phyloP scores from a whole-genome alignment of 1,140 invertebrate genomes.

The Ceratitis capitata region DNA sequence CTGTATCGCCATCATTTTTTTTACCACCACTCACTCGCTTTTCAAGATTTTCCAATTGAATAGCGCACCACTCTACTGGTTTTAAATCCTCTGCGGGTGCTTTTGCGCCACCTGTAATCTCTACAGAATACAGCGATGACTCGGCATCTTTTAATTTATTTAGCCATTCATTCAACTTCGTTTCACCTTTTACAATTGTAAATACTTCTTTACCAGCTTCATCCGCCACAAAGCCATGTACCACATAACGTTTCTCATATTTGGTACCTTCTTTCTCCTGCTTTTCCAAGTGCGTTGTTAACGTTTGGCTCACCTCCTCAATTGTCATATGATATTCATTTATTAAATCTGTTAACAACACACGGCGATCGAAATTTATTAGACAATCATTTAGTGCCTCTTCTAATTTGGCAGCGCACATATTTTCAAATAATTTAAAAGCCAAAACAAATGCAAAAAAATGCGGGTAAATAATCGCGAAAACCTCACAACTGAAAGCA shows the following conservation, averaged over 20 bases:
- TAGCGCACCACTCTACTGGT: constrained; percentile 50
- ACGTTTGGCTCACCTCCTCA: constrained; percentile 51
- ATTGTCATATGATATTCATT: constrained; percentile 58
- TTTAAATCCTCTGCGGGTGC: constrained; percentile 53
- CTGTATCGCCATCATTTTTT: background rate
- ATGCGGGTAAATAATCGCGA: too few species aligned
- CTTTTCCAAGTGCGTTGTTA: constrained; percentile 50
- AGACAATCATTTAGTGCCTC: constrained; percentile 55
- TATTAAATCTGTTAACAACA: constrained; percentile 58
- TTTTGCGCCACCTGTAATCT: constrained; percentile 57
- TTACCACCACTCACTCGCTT: constrained; percentile 40
- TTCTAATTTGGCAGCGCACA: constrained; percentile 46
- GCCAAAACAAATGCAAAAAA: background rate
- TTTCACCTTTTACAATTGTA: constrained; percentile 55
- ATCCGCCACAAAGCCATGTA: constrained; percentile 49
- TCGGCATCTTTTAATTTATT: constrained; percentile 53
- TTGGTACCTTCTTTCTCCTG: constrained; percentile 48
- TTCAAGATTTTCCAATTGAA: constrained; percentile 33
- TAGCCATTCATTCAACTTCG: constrained; percentile 55
- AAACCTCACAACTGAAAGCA: background rate
- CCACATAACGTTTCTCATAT: constrained; percentile 55
- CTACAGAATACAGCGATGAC: constrained; percentile 55
- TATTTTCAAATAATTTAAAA: background rate
- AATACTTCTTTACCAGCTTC: constrained; percentile 49
- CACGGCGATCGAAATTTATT: constrained; percentile 57